Evolutionary conservation across 2,797 vertebrate species (phyloP).

Genomic region (Toxotes lorentzi): DNA sequence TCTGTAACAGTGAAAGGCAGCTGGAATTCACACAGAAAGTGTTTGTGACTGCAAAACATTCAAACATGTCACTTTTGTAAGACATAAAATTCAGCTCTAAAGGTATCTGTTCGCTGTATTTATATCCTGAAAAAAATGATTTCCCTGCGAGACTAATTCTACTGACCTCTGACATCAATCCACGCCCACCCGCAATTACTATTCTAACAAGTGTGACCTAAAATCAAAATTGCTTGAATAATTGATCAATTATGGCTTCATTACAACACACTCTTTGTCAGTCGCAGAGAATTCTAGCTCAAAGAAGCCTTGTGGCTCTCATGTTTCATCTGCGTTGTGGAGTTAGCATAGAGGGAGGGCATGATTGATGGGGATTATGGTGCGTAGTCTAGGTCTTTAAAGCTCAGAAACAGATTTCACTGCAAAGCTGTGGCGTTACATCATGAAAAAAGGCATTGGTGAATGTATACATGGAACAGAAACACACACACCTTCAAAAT

Average conservation of each 20-base stretch:
- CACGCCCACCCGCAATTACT: slow-evolving; percentile 7
- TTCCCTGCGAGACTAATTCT: slow-evolving; percentile 23
- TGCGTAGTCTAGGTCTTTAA: slow-evolving; percentile 8
- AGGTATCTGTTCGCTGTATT: not conserved
- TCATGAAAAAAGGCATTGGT: not conserved
- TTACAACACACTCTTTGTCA: slow-evolving; percentile 40
- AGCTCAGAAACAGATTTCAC: slow-evolving; percentile 15
- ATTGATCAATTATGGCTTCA: slow-evolving; percentile 61
- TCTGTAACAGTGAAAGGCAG: not conserved
- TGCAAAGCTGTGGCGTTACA: not conserved
- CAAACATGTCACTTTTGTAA: not conserved
- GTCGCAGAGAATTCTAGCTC: slow-evolving; percentile 31
- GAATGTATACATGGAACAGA: not conserved
- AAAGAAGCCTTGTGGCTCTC: slow-evolving; percentile 34
- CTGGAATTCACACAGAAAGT: not conserved
- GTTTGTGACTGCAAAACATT: not conserved
- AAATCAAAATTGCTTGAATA: slow-evolving; percentile 53
- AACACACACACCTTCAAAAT: not conserved
- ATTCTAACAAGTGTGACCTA: slow-evolving; percentile 41
- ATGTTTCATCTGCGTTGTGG: slow-evolving; percentile 34
- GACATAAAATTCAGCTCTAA: not conserved
- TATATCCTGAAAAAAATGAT: not conserved
- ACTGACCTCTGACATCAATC: slow-evolving; percentile 35
- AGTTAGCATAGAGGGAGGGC: not conserved
- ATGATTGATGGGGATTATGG: slow-evolving; percentile 31